phyloP scores from a whole-genome alignment of 2,113 vertebrate species.

The Sphaerodactylus townsendi region DNA sequence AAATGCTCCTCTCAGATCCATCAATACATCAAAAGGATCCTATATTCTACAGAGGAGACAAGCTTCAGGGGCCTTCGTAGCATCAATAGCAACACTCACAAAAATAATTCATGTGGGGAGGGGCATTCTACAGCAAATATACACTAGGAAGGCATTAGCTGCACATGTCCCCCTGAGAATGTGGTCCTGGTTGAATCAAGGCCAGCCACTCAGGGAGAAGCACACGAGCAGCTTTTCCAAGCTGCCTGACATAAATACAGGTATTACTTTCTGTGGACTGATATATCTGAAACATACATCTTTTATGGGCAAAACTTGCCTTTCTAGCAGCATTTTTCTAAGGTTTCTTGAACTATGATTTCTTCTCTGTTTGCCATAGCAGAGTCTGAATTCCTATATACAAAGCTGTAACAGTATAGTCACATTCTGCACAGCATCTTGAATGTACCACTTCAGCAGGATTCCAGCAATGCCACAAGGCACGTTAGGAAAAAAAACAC shows the following conservation, averaged over 20 bases:
- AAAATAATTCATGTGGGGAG: not conserved
- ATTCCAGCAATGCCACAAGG: not conserved
- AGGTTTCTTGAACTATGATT: not conserved
- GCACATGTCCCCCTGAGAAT: conserved; percentile 10
- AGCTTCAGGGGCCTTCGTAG: not conserved
- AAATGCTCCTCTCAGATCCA: not conserved
- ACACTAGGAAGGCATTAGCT: not conserved
- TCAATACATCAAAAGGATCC: not conserved
- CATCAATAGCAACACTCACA: not conserved
- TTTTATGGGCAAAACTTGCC: not conserved
- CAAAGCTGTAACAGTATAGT: conserved; percentile 27
- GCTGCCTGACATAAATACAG: not conserved
- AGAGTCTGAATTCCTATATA: not conserved
- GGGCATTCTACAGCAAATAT: not conserved
- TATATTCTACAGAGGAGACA: not conserved
- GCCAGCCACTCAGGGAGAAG: not conserved
- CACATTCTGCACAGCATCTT: conserved; percentile 36
- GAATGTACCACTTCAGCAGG: conserved; percentile 17
- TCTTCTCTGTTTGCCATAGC: not conserved
- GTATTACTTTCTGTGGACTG: accelerated
- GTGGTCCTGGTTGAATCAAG: conserved; percentile 8
- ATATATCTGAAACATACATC: not conserved
- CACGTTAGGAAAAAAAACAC: not conserved
- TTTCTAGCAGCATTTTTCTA: not conserved
- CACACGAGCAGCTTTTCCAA: accelerated